Percentiles rank a stretch among this genome's conserved stretches.
phyloP scores from a whole-genome alignment of 2,888 invertebrate genomes.

The Lamproptera curius region DNA sequence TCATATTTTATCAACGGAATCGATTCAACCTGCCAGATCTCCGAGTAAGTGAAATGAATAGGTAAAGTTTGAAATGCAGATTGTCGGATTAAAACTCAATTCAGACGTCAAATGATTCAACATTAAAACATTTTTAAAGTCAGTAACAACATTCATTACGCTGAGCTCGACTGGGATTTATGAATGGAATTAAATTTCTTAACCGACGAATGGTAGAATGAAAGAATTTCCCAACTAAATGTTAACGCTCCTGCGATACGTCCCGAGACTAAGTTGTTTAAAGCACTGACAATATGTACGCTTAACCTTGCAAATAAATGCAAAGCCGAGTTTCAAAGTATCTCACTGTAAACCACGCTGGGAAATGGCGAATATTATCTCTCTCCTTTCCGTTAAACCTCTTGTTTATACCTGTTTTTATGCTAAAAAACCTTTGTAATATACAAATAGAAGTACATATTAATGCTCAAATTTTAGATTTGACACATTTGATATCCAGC shows the following conservation, averaged over 20 bases:
- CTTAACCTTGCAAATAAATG: slow-evolving; percentile 14
- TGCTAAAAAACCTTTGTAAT: no score
- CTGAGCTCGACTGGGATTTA: slow-evolving; percentile 43
- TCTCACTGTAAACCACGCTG: neutral
- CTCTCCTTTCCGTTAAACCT: no score
- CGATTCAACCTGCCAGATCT: no score
- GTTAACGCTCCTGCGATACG: slow-evolving; percentile 29
- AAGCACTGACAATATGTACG: slow-evolving; percentile 5
- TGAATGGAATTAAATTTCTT: slow-evolving; percentile 65
- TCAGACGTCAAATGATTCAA: slow-evolving; percentile 27
- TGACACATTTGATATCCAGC: no score
- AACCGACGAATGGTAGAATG: slow-evolving; percentile 38
- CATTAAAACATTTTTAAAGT: slow-evolving; percentile 31
- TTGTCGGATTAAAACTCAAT: slow-evolving; percentile 32
- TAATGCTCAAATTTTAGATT: no score
- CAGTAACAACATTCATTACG: slow-evolving; percentile 36
- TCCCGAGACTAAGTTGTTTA: slow-evolving; percentile 10
- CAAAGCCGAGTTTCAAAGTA: slow-evolving; percentile 8
- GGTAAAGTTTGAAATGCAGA: no score
- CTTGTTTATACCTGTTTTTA: no score
- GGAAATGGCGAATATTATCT: no score
- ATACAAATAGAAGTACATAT: no score
- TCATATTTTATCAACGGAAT: no score
- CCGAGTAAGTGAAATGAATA: no score
- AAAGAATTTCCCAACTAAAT: slow-evolving; percentile 38